Percentiles rank a stretch among this genome's conserved stretches.
Conservation (phyloP, 2,888 invertebrate genomes). For the Rhaphigaster nebulosa region DNA sequence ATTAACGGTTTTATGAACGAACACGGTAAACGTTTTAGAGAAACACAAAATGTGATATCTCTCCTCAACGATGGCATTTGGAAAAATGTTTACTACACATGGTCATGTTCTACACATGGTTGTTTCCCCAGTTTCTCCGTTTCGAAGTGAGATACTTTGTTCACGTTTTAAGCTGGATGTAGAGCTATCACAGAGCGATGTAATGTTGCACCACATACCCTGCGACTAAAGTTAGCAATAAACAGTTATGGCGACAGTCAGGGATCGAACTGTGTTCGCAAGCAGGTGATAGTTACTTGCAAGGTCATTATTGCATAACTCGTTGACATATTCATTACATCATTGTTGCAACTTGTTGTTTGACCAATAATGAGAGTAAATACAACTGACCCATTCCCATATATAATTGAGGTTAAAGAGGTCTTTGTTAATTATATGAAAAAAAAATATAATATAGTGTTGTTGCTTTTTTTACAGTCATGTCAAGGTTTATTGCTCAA, state of each 20-base stretch:
- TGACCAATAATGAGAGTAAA: slow-evolving; percentile 25
- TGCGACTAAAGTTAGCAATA: not conserved
- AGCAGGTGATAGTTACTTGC: not conserved
- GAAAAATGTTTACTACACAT: too few species aligned
- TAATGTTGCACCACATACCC: too few species aligned
- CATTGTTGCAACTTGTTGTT: not conserved
- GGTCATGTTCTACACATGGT: too few species aligned
- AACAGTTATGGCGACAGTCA: not conserved
- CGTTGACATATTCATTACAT: not conserved
- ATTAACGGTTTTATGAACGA: too few species aligned
- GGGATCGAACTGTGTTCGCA: not conserved
- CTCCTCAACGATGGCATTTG: too few species aligned
- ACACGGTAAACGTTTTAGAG: too few species aligned
- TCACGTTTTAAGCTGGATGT: too few species aligned
- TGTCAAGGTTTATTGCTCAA: not conserved
- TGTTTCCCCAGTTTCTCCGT: too few species aligned
- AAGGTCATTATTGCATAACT: slow-evolving; percentile 23
- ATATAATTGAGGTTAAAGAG: not conserved
- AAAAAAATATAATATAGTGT: not conserved
- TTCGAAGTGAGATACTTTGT: too few species aligned
- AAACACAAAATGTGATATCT: too few species aligned
- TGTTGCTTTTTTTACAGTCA: not conserved
- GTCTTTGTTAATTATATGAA: slow-evolving; percentile 8
- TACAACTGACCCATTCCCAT: slow-evolving; percentile 21
- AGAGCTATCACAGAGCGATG: too few species aligned